Conservation (phyloP, 2,888 invertebrate species). For the Ormyrus pomaceus region DNA sequence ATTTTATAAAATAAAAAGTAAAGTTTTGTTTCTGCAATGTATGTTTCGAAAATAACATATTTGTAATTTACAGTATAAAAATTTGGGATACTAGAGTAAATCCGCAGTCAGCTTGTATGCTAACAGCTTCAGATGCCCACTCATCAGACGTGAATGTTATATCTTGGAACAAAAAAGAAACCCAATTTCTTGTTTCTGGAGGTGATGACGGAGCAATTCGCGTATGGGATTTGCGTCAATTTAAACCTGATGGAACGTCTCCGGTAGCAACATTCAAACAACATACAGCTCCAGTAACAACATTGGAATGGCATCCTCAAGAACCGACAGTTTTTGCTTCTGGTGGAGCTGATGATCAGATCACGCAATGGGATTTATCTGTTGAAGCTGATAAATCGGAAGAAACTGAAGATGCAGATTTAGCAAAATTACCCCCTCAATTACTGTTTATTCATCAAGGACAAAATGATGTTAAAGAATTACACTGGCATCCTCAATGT, state of each 20-base stretch:
- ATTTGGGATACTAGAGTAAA: conserved; percentile 96
- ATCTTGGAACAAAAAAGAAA: conserved; percentile 95
- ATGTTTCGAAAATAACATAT: conserved; percentile 25
- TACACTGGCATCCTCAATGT: conserved; percentile 98
- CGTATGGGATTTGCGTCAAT: conserved; percentile 96
- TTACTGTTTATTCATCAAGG: conserved; percentile 98
- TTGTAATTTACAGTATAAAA: conserved; percentile 80
- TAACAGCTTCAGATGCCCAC: conserved; percentile 91
- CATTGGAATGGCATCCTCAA: conserved; percentile 97
- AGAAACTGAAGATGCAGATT: conserved; percentile 73
- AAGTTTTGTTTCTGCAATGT: conserved; percentile 11
- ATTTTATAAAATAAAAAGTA: conserved; percentile 6
- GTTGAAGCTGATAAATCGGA: conserved; percentile 87
- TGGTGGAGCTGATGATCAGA: conserved; percentile 95
- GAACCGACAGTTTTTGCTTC: conserved; percentile 97
- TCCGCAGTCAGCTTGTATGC: conserved; percentile 93
- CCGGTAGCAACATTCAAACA: conserved; percentile 97
- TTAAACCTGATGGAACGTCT: conserved; percentile 81
- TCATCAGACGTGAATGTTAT: conserved; percentile 97
- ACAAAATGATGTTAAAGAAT: conserved; percentile 97
- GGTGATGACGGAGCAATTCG: conserved; percentile 97
- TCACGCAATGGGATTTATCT: conserved; percentile 97
- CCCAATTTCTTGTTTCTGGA: conserved; percentile 80
- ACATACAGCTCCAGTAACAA: conserved; percentile 94
- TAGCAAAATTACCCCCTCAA: conserved; percentile 90